These are phyloP conservation scores for Lagopus muta DNA, from an alignment of 2,113 vertebrate species.

Conservation along the genomic window DNA sequence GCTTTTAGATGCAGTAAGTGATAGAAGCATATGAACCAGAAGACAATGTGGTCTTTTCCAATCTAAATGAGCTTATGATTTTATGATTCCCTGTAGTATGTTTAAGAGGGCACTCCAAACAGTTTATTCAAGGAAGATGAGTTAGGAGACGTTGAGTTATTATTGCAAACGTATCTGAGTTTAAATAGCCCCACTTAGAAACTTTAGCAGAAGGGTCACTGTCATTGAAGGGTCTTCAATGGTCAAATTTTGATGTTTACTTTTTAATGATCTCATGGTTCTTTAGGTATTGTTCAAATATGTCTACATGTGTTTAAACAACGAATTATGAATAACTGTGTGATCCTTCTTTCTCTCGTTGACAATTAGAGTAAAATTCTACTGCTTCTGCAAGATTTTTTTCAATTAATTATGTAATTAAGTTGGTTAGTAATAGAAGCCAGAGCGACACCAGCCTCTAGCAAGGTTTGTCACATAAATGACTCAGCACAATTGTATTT, in stretches of 20 bases:
- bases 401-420: neutral
- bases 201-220: neutral
- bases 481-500: neutral
- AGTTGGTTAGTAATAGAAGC: neutral
- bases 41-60: neutral
- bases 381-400: neutral
- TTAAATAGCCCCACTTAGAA: neutral
- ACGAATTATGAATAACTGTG: neutral
- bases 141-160: neutral
- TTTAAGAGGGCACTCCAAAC: neutral
- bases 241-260: neutral
- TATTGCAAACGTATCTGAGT: neutral
- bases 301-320: neutral
- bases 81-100: neutral
- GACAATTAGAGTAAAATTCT: neutral
- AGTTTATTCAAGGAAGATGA: neutral
- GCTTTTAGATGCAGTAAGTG: neutral
- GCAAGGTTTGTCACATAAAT: neutral
- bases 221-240: neutral
- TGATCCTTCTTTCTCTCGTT: neutral
- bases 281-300: neutral
- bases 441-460: constrained; percentile 15
- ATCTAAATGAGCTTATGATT: neutral
- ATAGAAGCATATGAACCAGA: neutral
- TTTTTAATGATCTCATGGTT: neutral